Evolutionary conservation across 2,113 vertebrate genomes (phyloP).

Genomic region (Mesembrinibis cayennensis): DNA sequence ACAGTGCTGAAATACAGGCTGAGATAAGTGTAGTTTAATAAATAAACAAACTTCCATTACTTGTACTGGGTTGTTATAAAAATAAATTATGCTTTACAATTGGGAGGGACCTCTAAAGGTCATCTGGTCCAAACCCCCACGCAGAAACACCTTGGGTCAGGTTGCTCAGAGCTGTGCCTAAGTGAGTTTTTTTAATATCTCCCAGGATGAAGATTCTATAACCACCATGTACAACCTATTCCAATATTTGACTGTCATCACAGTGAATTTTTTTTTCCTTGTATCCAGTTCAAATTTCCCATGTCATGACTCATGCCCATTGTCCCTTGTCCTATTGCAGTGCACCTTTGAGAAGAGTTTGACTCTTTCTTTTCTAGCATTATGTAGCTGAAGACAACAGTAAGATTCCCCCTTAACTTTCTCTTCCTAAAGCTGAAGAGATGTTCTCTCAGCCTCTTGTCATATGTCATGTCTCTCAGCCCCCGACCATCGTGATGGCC

Average conservation of each 20-base stretch:
- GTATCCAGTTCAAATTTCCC: neutral
- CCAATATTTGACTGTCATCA: neutral
- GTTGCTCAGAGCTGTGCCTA: neutral
- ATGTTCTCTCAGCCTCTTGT: neutral
- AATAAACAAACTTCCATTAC: neutral
- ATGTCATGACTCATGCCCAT: neutral
- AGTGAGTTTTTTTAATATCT: neutral
- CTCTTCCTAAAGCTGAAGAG: neutral
- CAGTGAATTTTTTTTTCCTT: neutral
- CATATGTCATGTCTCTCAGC: neutral
- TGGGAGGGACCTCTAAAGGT: neutral
- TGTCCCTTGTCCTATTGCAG: neutral
- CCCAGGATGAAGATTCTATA: neutral
- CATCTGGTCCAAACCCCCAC: neutral
- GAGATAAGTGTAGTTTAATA: neutral
- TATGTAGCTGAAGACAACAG: neutral
- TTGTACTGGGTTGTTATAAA: neutral
- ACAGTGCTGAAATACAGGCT: neutral
- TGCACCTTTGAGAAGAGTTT: neutral
- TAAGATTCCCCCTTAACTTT: neutral
- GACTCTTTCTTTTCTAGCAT: neutral
- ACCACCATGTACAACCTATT: neutral
- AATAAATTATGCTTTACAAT: neutral
- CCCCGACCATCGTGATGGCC: neutral
- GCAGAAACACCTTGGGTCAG: neutral